phyloP scores from a whole-genome alignment of 2,113 vertebrate species.

The Charina bottae region DNA sequence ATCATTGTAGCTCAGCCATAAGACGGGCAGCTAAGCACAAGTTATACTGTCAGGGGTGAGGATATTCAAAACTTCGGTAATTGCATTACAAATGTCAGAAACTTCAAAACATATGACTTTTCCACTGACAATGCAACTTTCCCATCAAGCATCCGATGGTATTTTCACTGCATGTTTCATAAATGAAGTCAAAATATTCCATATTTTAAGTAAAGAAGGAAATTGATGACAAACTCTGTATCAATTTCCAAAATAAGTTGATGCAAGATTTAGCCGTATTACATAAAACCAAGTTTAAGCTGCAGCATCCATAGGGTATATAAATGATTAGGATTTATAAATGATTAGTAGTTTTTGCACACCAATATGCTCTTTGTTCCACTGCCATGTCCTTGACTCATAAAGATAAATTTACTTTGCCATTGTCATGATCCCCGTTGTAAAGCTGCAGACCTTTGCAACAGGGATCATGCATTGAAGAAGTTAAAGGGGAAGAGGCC shows the following conservation, averaged over 20 bases:
- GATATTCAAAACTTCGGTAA: neutral
- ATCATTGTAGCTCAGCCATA: neutral
- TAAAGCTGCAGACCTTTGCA: too few species aligned
- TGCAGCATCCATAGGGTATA: neutral
- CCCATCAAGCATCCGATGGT: neutral
- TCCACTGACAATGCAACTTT: neutral
- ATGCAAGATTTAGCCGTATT: neutral
- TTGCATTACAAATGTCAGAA: neutral
- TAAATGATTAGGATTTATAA: neutral
- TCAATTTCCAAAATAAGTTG: neutral
- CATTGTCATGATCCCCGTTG: too few species aligned
- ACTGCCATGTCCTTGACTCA: neutral
- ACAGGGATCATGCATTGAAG: too few species aligned
- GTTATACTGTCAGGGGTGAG: neutral
- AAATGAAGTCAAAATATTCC: neutral
- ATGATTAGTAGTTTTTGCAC: neutral
- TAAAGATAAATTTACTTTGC: neutral
- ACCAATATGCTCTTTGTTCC: neutral
- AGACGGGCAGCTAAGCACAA: neutral
- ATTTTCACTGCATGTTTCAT: neutral
- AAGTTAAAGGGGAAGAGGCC: too few species aligned
- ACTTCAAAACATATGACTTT: neutral
- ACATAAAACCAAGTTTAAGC: neutral
- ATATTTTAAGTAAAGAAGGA: neutral
- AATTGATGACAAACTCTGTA: neutral